A percentile compares a stretch with the other conserved stretches of the same genome.
These are phyloP conservation scores for Trissoscelio sp. DNA, from an alignment of 2,888 invertebrate species.

Conservation along the genomic window DNA sequence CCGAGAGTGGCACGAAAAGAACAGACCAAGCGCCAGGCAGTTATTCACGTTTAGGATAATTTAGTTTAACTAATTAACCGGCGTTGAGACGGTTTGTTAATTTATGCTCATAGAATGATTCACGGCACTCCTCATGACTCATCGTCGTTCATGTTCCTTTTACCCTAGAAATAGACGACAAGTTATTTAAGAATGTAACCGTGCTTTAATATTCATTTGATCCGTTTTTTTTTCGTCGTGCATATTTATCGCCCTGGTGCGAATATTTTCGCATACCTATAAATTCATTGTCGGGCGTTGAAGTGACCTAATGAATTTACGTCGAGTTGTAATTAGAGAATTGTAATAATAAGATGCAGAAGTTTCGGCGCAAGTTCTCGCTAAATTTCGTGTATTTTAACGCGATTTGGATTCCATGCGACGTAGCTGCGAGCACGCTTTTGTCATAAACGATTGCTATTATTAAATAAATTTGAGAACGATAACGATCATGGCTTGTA, in stretches of 20 bases:
- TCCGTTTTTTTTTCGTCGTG: background rate
- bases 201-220: slow-evolving; percentile 17
- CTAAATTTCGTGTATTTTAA: too few species aligned
- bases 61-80: slow-evolving; percentile 82
- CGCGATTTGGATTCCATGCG: background rate
- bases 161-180: slow-evolving; percentile 33
- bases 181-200: slow-evolving; percentile 17
- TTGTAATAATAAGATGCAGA: too few species aligned
- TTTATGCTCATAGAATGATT: slow-evolving; percentile 82
- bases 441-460: slow-evolving; percentile 13
- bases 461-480: slow-evolving; percentile 20
- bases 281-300: background rate
- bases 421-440: background rate
- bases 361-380: too few species aligned
- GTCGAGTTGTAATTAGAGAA: background rate
- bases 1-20: slow-evolving; percentile 54
- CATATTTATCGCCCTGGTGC: background rate
- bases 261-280: background rate
- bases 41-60: slow-evolving; percentile 82
- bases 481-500: slow-evolving; percentile 34
- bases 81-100: slow-evolving; percentile 80
- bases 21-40: slow-evolving; percentile 75
- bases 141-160: slow-evolving; percentile 30
- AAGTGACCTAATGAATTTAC: background rate
- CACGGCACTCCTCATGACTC: slow-evolving; percentile 73